Conservation (phyloP, 2,797 vertebrate genomes). For the Tragopan temminckii region DNA sequence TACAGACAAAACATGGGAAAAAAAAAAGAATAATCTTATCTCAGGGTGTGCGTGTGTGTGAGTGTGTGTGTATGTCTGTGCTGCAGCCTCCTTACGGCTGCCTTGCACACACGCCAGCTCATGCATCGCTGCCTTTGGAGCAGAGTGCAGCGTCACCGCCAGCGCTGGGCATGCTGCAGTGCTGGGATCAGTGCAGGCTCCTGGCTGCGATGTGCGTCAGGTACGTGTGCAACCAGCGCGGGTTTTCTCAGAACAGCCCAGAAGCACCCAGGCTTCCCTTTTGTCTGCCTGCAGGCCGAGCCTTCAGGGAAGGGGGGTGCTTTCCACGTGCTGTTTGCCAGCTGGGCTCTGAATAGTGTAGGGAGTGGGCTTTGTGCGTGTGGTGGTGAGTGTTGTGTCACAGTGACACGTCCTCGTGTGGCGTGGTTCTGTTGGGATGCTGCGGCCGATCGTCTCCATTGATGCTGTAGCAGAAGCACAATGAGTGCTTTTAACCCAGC, state of each 20-base stretch:
- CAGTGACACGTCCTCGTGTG: not conserved
- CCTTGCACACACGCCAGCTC: constrained; percentile 27
- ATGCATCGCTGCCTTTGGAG: constrained; percentile 48
- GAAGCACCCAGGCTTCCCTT: not conserved
- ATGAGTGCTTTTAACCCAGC: not conserved
- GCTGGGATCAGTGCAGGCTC: constrained; percentile 73
- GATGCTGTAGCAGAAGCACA: not conserved
- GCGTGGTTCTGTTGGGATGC: fast-evolving
- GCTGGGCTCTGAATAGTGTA: not conserved
- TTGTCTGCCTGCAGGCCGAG: not conserved
- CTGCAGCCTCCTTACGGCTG: constrained; percentile 62
- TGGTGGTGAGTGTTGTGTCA: fast-evolving
- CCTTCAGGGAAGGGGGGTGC: not conserved
- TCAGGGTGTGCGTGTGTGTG: not conserved
- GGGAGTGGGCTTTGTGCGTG: not conserved
- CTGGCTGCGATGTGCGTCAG: constrained; percentile 74
- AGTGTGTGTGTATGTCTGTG: not conserved
- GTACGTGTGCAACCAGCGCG: constrained; percentile 32
- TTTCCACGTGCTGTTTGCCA: fast-evolving
- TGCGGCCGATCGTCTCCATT: not conserved
- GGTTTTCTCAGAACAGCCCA: not conserved
- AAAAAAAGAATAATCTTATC: not conserved
- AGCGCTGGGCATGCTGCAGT: constrained; percentile 69
- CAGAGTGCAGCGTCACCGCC: not conserved
- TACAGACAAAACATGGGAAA: not conserved